Conservation (phyloP, 2,797 vertebrate genomes). For the Sitta carolinensis region DNA sequence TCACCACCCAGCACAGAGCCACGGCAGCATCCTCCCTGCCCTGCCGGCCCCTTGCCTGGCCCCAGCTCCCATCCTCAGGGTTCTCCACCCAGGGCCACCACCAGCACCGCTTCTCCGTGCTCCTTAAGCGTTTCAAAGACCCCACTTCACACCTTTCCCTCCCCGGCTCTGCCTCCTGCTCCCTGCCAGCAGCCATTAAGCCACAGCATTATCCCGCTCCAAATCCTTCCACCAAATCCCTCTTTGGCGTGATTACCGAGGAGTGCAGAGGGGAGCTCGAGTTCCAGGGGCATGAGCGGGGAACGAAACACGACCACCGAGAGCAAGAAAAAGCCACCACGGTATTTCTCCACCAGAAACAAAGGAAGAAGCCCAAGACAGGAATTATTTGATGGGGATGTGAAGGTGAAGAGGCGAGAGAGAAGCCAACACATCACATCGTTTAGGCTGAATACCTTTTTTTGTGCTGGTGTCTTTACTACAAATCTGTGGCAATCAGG, state of each 20-base stretch:
- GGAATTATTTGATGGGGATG: not conserved
- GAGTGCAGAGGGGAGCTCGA: not conserved
- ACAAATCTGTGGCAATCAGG: constrained; percentile 15
- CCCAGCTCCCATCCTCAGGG: not conserved
- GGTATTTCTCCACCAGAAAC: fast-evolving
- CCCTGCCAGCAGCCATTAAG: constrained; percentile 4
- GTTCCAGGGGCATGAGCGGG: not conserved
- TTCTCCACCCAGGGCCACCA: not conserved
- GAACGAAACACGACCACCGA: not conserved
- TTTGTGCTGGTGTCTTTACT: not conserved
- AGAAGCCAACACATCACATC: not conserved
- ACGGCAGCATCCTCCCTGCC: not conserved
- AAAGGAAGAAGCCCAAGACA: not conserved
- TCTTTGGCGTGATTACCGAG: not conserved
- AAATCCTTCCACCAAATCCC: constrained; percentile 40
- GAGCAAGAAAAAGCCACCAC: not conserved
- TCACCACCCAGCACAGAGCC: not conserved
- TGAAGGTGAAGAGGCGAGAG: not conserved
- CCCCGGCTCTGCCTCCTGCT: not conserved
- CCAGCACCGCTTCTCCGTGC: not conserved
- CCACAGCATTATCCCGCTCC: constrained; percentile 24
- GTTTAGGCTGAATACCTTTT: not conserved
- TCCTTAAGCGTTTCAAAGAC: not conserved
- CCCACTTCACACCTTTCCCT: not conserved
- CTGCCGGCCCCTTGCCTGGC: not conserved